A percentile compares a stretch with the other conserved stretches of the same genome.
These are phyloP conservation scores for Noctua pronuba DNA, from an alignment of 2,888 invertebrate species.

Conservation along the genomic window DNA sequence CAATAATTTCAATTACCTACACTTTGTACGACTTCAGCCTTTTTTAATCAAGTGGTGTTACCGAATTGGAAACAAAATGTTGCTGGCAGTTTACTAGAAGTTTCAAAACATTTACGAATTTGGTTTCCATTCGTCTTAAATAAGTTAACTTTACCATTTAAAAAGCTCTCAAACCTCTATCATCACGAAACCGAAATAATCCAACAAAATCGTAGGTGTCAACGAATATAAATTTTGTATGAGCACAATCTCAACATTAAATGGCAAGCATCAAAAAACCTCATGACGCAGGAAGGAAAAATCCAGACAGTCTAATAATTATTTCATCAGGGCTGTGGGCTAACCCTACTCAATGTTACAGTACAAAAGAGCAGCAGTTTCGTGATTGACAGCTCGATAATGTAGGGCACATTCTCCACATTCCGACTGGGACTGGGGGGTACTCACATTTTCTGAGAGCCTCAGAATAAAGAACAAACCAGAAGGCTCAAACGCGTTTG, in stretches of 20 bases:
- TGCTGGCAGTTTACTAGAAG: neutral
- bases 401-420: constrained; percentile 51
- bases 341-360: constrained; percentile 68
- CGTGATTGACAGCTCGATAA: constrained; percentile 66
- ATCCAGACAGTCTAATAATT: constrained; percentile 61
- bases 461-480: neutral
- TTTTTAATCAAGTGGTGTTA: neutral
- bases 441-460: constrained; percentile 7
- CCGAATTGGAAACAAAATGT: neutral
- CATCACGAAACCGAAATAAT: constrained; percentile 9
- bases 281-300: constrained; percentile 34
- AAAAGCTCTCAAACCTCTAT: constrained; percentile 20
- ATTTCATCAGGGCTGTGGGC: constrained; percentile 58
- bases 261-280: constrained; percentile 30
- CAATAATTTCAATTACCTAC: neutral
- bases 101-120: neutral
- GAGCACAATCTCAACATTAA: constrained; percentile 33
- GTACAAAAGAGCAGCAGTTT: constrained; percentile 61
- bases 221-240: constrained; percentile 42
- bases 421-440: constrained; percentile 8
- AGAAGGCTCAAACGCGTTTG: neutral
- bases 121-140: neutral
- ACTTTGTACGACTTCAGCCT: neutral
- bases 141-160: constrained; percentile 20
- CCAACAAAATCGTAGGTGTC: constrained; percentile 12